Evolutionary conservation across 2,797 vertebrate genomes (phyloP).

Genomic region (Melanotaenia nigrans): DNA sequence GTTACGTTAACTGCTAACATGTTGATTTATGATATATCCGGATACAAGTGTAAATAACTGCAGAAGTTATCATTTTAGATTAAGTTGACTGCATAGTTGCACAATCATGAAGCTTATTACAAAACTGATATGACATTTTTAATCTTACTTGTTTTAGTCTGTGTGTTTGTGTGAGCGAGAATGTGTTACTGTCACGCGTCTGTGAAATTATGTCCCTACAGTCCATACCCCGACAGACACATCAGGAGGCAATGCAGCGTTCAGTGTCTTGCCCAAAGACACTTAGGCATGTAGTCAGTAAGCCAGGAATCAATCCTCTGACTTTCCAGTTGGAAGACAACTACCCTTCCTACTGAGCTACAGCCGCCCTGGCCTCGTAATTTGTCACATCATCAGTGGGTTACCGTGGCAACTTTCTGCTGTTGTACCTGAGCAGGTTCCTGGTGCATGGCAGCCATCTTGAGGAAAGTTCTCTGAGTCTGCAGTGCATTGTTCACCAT

Average conservation of each 20-base stretch:
- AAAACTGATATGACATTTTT: neutral
- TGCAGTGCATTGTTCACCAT: constrained; percentile 92
- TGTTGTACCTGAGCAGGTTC: constrained; percentile 89
- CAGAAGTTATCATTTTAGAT: neutral
- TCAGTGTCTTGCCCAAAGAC: too few species aligned
- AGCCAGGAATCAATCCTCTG: too few species aligned
- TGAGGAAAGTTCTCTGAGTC: constrained; percentile 89
- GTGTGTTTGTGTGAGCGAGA: neutral
- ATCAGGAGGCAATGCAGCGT: too few species aligned
- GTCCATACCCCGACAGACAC: too few species aligned
- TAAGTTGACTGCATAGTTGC: neutral
- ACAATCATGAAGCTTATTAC: too few species aligned
- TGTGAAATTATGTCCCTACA: neutral
- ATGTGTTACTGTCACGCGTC: neutral
- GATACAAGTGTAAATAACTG: neutral
- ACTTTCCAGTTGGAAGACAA: too few species aligned
- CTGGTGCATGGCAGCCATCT: constrained; percentile 89
- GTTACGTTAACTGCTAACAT: neutral
- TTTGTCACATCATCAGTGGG: neutral
- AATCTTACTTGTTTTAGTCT: neutral
- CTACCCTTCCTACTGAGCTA: too few species aligned
- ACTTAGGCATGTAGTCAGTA: too few species aligned
- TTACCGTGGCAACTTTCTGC: neutral
- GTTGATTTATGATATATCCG: neutral
- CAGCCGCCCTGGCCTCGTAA: too few species aligned